Evolutionary conservation across 1,140 invertebrate genomes (phyloP).

Genomic region (Psix sp.): DNA sequence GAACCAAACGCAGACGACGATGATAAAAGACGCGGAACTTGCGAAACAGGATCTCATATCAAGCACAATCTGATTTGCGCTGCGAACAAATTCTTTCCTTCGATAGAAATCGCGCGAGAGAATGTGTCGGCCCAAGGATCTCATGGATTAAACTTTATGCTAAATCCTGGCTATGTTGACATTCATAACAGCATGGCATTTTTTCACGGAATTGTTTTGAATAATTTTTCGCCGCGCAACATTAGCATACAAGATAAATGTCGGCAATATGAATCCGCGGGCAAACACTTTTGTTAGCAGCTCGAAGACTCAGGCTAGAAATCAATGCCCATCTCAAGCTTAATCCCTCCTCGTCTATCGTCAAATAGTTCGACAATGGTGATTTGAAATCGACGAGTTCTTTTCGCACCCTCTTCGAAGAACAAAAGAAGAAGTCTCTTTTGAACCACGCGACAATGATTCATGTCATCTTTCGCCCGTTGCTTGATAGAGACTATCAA

Average conservation of each 20-base stretch:
- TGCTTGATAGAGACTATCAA: slow-evolving; percentile 66
- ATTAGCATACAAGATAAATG: slow-evolving; percentile 18
- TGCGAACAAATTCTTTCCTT: slow-evolving; percentile 26
- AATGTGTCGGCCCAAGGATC: slow-evolving; percentile 23
- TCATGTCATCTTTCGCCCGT: slow-evolving; percentile 65
- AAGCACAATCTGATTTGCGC: slow-evolving; percentile 35
- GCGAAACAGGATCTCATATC: slow-evolving; percentile 50
- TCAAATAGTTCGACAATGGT: slow-evolving; percentile 54
- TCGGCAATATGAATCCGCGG: slow-evolving; percentile 6
- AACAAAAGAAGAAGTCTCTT: slow-evolving; percentile 49
- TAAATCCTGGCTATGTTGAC: slow-evolving; percentile 35
- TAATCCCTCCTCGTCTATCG: slow-evolving; percentile 63
- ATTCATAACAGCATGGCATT: slow-evolving; percentile 35
- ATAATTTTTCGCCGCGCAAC: slow-evolving; percentile 28
- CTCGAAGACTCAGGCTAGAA: slow-evolving; percentile 22
- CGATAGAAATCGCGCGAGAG: slow-evolving; percentile 19
- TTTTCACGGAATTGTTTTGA: slow-evolving; percentile 18
- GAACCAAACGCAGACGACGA: slow-evolving; percentile 61
- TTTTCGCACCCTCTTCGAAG: slow-evolving; percentile 37
- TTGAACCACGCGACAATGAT: slow-evolving; percentile 60
- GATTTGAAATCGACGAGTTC: slow-evolving; percentile 50
- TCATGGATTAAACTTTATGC: slow-evolving; percentile 27
- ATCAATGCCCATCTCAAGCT: slow-evolving; percentile 63
- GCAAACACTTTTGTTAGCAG: slow-evolving; percentile 16
- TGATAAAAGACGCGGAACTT: slow-evolving; percentile 56